These are phyloP conservation scores for Dascyllus trimaculatus DNA, from an alignment of 2,113 vertebrate species.

Conservation along the genomic window DNA sequence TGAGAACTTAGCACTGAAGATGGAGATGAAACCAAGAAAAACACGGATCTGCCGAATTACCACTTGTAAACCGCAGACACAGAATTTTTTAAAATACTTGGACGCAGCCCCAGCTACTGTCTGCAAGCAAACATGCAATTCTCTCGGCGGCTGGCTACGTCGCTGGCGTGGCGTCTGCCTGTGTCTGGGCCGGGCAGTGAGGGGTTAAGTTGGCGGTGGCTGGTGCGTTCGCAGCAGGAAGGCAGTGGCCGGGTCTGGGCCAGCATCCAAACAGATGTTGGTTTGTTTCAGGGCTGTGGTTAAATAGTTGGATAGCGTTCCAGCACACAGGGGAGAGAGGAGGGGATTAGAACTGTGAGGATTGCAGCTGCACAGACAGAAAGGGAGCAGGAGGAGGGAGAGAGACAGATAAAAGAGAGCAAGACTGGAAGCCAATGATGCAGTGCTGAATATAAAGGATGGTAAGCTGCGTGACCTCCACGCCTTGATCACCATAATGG, in stretches of 20 bases:
- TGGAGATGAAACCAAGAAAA: conserved; percentile 17
- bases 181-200: conserved; percentile 28
- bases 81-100: conserved; percentile 40
- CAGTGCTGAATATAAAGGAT: conserved; percentile 53
- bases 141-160: not conserved
- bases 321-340: conserved; percentile 85
- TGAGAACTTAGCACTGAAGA: not conserved
- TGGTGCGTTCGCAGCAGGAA: conserved; percentile 83
- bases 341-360: conserved; percentile 83
- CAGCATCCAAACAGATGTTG: conserved; percentile 93
- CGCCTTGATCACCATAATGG: conserved; percentile 45
- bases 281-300: conserved; percentile 92
- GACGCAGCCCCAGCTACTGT: conserved; percentile 11
- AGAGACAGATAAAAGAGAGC: conserved; percentile 33
- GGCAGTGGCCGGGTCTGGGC: conserved; percentile 85
- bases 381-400: conserved; percentile 54
- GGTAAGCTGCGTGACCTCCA: conserved; percentile 55
- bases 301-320: conserved; percentile 92
- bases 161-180: conserved; percentile 9
- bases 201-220: conserved; percentile 69
- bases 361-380: conserved; percentile 88
- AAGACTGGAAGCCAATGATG: conserved; percentile 53
- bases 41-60: conserved; percentile 28
- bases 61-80: conserved; percentile 35
- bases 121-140: conserved; percentile 33